Evolutionary conservation across 2,888 invertebrate species (phyloP).

Genomic region (Zelleria hepariella): DNA sequence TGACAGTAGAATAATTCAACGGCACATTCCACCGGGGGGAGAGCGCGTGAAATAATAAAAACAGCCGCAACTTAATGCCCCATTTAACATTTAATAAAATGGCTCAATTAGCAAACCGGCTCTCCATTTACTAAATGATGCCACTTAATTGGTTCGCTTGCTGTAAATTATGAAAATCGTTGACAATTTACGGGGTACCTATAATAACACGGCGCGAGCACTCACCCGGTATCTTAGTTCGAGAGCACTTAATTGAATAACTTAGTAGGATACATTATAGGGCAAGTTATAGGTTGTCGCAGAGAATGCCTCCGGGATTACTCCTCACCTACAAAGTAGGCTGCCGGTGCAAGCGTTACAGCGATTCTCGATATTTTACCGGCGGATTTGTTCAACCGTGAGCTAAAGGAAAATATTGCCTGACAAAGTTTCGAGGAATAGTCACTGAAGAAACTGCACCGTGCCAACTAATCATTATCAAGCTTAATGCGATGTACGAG

Average conservation of each 20-base stretch:
- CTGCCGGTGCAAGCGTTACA: slow-evolving; percentile 1
- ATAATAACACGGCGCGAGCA: slow-evolving; percentile 15
- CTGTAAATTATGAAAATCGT: slow-evolving; percentile 41
- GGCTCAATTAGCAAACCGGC: slow-evolving; percentile 39
- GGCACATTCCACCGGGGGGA: not conserved
- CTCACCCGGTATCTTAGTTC: slow-evolving; percentile 8
- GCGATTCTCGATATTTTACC: not conserved
- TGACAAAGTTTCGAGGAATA: not conserved
- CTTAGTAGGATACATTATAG: not conserved
- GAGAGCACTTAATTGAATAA: slow-evolving; percentile 11
- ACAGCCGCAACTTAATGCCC: slow-evolving; percentile 24
- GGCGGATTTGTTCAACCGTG: not conserved
- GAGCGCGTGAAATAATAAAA: slow-evolving; percentile 2
- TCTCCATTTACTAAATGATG: slow-evolving; percentile 25
- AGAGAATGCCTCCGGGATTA: slow-evolving; percentile 19
- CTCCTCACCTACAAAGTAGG: slow-evolving; percentile 12
- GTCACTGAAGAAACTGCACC: not conserved
- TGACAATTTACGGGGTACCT: slow-evolving; percentile 29
- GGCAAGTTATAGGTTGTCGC: not conserved
- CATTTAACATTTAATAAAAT: slow-evolving; percentile 33
- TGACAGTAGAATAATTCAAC: not conserved
- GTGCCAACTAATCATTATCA: not conserved
- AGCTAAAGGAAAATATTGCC: not conserved
- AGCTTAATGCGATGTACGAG: not conserved
- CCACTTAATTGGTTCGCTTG: slow-evolving; percentile 23